A percentile compares a stretch with the other conserved stretches of the same genome.
Evolutionary conservation across 35 echinoderm and acorn worm genomes (phyloP).

Genomic region (Diadema setosum): DNA sequence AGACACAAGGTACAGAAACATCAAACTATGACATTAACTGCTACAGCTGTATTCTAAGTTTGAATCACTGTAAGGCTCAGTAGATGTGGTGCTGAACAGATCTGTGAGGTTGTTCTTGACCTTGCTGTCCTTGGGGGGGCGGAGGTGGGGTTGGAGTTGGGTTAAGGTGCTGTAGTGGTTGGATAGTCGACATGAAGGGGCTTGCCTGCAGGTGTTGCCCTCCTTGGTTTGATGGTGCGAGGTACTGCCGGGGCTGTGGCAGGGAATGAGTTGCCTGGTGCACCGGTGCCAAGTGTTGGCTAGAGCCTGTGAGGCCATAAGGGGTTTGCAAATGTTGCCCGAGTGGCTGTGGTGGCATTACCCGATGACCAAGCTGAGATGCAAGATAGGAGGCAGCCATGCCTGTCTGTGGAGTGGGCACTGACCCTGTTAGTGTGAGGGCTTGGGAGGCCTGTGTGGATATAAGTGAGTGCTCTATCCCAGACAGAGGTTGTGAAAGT

Average conservation of each 20-base stretch:
- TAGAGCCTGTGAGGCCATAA: background rate
- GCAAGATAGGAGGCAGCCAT: background rate
- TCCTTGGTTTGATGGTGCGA: background rate
- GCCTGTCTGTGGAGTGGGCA: background rate
- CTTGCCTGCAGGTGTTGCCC: background rate
- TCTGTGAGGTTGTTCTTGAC: too few species aligned
- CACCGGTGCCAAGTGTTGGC: background rate
- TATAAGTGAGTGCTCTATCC: background rate
- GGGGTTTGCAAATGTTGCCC: background rate
- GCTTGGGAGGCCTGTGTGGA: background rate
- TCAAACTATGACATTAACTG: too few species aligned
- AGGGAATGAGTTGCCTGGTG: background rate
- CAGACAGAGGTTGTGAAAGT: background rate
- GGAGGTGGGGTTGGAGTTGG: background rate
- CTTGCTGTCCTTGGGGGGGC: too few species aligned
- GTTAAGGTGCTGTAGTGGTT: background rate
- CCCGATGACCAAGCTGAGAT: background rate
- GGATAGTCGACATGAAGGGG: background rate
- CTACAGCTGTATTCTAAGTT: too few species aligned
- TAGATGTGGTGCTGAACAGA: too few species aligned
- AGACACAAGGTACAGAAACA: too few species aligned
- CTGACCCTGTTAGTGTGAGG: background rate
- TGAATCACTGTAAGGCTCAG: too few species aligned
- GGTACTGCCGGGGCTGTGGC: background rate
- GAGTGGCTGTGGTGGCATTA: background rate